phyloP scores from a whole-genome alignment of 2,113 vertebrate species.

The Glaucomys volans region DNA sequence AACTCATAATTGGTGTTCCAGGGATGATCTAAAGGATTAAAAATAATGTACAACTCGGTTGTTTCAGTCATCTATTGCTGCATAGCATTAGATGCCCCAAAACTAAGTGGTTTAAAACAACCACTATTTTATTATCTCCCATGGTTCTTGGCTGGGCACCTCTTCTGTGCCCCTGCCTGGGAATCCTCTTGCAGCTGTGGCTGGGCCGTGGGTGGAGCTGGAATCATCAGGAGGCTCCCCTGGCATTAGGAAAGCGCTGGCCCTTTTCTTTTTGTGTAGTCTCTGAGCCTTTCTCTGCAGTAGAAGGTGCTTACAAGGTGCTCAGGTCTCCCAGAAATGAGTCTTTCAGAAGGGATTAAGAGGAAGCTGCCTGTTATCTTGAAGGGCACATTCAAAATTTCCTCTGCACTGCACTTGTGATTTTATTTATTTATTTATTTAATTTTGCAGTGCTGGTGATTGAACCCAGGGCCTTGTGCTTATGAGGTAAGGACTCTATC shows the following conservation, averaged over 20 bases:
- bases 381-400: neutral
- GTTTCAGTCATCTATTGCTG: neutral
- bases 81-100: neutral
- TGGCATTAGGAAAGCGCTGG: no score
- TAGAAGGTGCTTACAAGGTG: neutral
- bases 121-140: neutral
- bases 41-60: neutral
- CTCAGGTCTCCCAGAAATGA: neutral
- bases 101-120: neutral
- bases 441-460: no score
- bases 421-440: no score
- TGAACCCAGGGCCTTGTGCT: no score
- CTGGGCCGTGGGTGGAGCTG: neutral
- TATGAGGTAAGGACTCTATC: no score
- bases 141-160: neutral
- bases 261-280: neutral
- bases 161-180: neutral
- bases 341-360: neutral
- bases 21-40: neutral
- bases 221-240: neutral
- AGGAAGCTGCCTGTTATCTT: neutral
- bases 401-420: neutral
- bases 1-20: neutral
- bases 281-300: neutral
- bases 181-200: neutral